Evolutionary conservation across 2,113 vertebrate genomes (phyloP), one percentile per base, ranked within the genome.

Genomic region (Oncorhynchus mykiss): DNA sequence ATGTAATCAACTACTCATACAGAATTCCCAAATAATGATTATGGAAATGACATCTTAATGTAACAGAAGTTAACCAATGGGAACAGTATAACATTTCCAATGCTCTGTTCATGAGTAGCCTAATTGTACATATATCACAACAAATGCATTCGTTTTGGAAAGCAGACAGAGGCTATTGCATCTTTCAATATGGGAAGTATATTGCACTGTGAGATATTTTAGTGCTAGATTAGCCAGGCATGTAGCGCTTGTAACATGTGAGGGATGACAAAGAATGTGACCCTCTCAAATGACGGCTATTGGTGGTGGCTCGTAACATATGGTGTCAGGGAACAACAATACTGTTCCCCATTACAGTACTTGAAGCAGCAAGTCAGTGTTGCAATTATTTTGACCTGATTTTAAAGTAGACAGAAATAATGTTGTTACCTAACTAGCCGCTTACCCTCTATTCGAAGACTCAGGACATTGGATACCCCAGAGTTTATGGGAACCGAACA

Each of bases 221-320:
- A 78, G 89, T 82, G 75, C 24, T 67, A 75, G 88, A 88, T 91
- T 88, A 90, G 73, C 66, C 66, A 29, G 84, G 87, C 76, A 91
- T 85, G 87, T 85, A 80, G 82, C 85, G 83, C 86, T 89, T 72
- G 16, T 64, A 82, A 75, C 81, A 83, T 18, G 49, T 51, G 14
- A 54, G 51, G 51, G 51, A 84, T 78, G 85, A 83, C 75, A 73
- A 68, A 83, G 80, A 85, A 85, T 80, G 89, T 25, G 59, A 71
- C 60, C 85, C 75, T 89, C 90, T 90, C 89, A 76, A 72, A 84
- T 90, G 82, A 86, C 89, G 81, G 78, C 78, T 79, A 67, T 80
- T 84, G 80, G 84, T 73, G 60, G 75, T 83, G 78, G 70, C 72
- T 86, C 82, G 12, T 4, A 75, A 82, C 84, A 81, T 84, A 85